These are phyloP conservation scores for Trichechus manatus DNA, from an alignment of 2,113 vertebrate genomes.

Conservation along the genomic window DNA sequence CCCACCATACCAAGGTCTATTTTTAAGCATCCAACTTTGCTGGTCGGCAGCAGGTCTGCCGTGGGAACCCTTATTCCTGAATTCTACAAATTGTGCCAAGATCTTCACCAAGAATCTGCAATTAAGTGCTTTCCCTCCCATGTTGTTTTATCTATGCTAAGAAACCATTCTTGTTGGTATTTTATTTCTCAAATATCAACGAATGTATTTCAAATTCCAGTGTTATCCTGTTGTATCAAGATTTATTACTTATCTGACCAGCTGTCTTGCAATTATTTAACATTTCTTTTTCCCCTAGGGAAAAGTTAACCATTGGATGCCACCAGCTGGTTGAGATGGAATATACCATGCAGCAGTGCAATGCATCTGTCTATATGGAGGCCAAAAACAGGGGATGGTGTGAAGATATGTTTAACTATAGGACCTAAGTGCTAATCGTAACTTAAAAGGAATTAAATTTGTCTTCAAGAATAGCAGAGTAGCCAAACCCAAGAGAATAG, in stretches of 20 bases:
- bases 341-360: constrained; percentile 89
- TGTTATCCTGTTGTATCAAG: background rate
- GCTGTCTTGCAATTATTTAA: background rate
- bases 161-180: constrained; percentile 9
- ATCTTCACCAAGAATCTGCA: background rate
- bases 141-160: constrained; percentile 14
- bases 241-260: background rate
- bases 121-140: background rate
- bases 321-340: constrained; percentile 91
- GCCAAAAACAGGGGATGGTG: constrained; percentile 83
- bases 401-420: constrained; percentile 56
- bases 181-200: constrained; percentile 43
- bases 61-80: background rate
- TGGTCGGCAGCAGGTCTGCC: background rate
- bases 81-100: background rate
- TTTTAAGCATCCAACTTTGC: background rate
- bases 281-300: constrained; percentile 85
- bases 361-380: constrained; percentile 75
- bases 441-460: constrained; percentile 21
- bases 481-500: constrained; percentile 39
- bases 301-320: constrained; percentile 90
- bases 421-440: background rate
- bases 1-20: background rate
- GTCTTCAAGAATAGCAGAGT: constrained; percentile 44
- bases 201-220: constrained; percentile 15